Evolutionary conservation across 1,140 invertebrate genomes (phyloP), one percentile per base, ranked within the genome.

Genomic region (Pantala flavescens): DNA sequence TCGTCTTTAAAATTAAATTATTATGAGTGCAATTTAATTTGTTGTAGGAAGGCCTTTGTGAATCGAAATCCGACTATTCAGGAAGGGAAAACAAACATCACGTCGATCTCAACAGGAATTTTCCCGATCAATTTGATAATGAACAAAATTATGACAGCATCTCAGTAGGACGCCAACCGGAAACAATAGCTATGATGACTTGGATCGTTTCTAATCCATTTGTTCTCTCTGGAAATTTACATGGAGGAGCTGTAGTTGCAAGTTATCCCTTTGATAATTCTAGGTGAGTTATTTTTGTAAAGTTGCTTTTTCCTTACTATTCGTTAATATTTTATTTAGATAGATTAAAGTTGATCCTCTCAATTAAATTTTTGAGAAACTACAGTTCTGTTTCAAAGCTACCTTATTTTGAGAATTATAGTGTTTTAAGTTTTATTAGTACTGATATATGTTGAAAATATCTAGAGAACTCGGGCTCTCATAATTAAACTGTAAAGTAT

Each of bases 231-330:
- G 93, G 91, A 0, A 97, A 95, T 83, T 85, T 98, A 70, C 95
- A 98, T 81, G 94, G 93, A 23, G 96, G 96, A 43, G 93, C 95
- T 70, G 85, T 97, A 0, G 95, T 97, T 10, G 93, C 94, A 9
- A 95, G 93, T 81, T 96, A 96, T 85, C 95, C 95, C 0, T 97
- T 87, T 82, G 91, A 93, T 82, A 91, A 93, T 82, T 90, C 90
- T 7, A 86, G 84, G 91, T 91, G 86, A 80, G 72, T 76, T 74
- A 49, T 78, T 5, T 10, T 74, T 55, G 21, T 5, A 42, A n/a
- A 23, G 16, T 71, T 76, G 71, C 3, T 12, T 71, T 36, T 21
- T 7, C 73, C 23, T 21, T 23, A 70, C 71, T 43, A 70, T 21
- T 72, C 23, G 19, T 72, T 72, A 2, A 71, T 71, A 21, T 28